Base-by-base conservation (phyloP, 1,140 invertebrate species). In the Acromyrmex heyeri region DNA sequence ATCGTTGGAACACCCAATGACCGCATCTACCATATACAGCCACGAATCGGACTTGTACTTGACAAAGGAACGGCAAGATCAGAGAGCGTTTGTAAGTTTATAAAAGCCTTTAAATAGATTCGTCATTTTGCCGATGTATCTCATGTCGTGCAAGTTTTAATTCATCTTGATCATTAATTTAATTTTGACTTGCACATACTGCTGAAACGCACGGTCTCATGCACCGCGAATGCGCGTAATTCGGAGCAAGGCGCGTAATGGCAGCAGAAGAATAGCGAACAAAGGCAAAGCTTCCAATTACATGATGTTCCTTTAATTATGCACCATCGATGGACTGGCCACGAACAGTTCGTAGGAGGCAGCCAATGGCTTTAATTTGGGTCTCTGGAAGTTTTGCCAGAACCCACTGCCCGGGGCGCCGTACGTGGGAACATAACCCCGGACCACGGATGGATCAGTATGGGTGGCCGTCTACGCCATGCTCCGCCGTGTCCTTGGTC, bases 271-370 rank as follows among this genome's bases (percentile, higher is more conserved):
- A 64, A 48, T 30, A 34, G 79, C 30, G 87, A 89, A 89, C 88
- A 89, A 89, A 89, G 88, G 72, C 57, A 87, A 44, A 44, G 57
- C 81, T 87, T 93, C 92, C 93, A 93, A 94, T 94, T 93, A 93
- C 93, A 94, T 89, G 93, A 93, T 88, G 92, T 88, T 94, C 93
- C 93, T 93, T 93, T 93, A 93, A 94, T 94, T 93, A 94, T 94
- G 93, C 93, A 93, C 89, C 91, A 91, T 87, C 90, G 90, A 79
- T 92, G 76, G 88, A 90, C 86, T 86, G 85, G 73, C 72, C 87
- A 79, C 77, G 87, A 90, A 90, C 87, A 87, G 87, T 90, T 93
- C 87, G 91, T 93, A 93, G 92, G 92, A 92, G 91, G 91, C 86
- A 91, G 91, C 90, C 81, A 90, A 78, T 88, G 83, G 89, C 88